A percentile compares a stretch with the other conserved stretches of the same genome.
Evolutionary conservation across 2,113 vertebrate genomes (phyloP).

Genomic region (Seriola rivoliana): DNA sequence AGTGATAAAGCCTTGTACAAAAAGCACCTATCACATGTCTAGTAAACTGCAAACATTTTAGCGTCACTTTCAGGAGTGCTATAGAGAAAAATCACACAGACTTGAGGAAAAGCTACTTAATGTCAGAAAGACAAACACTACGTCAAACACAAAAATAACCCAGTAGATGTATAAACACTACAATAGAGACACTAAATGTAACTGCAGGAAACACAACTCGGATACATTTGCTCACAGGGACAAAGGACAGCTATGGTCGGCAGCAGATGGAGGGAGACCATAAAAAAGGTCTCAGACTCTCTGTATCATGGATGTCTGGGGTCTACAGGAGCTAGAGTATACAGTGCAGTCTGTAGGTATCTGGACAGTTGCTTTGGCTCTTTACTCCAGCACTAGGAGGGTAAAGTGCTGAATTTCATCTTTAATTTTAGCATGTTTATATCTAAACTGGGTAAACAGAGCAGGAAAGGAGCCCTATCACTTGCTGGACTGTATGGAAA

Average conservation of each 20-base stretch:
- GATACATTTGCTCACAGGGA: neutral
- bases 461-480: neutral
- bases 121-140: slow-evolving; percentile 5
- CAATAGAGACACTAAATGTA: slow-evolving; percentile 5
- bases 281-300: neutral
- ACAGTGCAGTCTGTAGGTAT: slow-evolving; percentile 55
- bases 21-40: too few species aligned
- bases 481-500: neutral
- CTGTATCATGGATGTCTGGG: slow-evolving; percentile 5
- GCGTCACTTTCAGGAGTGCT: neutral
- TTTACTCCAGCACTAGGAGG: neutral
- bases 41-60: too few species aligned
- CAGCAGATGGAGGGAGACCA: neutral
- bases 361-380: slow-evolving; percentile 20
- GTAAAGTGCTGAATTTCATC: slow-evolving; percentile 17
- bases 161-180: neutral
- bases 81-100: neutral
- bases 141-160: neutral
- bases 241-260: slow-evolving; percentile 13
- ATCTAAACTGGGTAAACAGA: neutral
- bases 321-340: slow-evolving; percentile 28
- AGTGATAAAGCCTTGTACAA: too few species aligned
- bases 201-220: slow-evolving; percentile 17
- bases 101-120: neutral
- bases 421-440: slow-evolving; percentile 4